Conservation (phyloP, 2,888 invertebrate genomes). For the Odontomyia ornata region DNA sequence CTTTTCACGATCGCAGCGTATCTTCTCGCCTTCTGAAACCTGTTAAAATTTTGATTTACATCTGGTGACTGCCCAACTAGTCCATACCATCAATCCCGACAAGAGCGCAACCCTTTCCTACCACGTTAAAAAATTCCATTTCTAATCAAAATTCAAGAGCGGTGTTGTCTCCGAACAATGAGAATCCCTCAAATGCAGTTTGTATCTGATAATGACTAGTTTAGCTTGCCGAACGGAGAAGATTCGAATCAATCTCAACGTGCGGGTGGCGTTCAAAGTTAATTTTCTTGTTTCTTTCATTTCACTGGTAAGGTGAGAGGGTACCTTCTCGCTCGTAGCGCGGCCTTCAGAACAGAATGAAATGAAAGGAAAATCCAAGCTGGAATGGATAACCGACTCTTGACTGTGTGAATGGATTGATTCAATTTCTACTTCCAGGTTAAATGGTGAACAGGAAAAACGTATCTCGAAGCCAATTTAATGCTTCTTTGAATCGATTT, state of each 20-base stretch:
- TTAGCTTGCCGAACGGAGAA: neutral
- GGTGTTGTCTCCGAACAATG: neutral
- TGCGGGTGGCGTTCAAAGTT: conserved; percentile 5
- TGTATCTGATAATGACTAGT: conserved; percentile 1
- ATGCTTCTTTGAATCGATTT: neutral
- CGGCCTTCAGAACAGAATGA: neutral
- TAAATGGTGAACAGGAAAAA: neutral
- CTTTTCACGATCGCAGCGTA: neutral
- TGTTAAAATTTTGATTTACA: conserved; percentile 27
- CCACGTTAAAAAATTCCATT: neutral
- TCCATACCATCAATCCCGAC: neutral
- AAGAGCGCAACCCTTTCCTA: neutral
- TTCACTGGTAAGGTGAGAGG: neutral
- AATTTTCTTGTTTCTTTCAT: conserved; percentile 5
- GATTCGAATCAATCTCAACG: neutral
- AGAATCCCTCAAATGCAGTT: neutral
- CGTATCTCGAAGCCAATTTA: neutral
- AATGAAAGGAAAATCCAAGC: neutral
- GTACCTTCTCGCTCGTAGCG: neutral
- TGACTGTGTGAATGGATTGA: neutral
- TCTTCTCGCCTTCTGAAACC: neutral
- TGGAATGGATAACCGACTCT: neutral
- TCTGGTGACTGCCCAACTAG: neutral
- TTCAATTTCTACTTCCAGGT: neutral
- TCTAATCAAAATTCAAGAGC: conserved; percentile 1